phyloP scores from a whole-genome alignment of 2,888 invertebrate genomes.

The Rhagonycha fulva region DNA sequence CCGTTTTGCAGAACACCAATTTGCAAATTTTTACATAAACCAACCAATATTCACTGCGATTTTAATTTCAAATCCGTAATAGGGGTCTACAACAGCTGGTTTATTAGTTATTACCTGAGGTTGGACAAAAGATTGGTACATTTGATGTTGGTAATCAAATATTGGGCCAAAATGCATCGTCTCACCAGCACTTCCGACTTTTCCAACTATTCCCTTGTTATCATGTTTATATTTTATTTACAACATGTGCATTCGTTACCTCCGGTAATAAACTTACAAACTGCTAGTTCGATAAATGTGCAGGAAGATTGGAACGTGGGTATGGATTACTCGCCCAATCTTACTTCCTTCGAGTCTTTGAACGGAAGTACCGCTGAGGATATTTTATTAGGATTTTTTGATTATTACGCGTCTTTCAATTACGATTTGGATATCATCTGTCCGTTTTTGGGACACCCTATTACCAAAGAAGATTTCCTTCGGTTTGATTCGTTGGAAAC shows the following conservation, averaged over 20 bases:
- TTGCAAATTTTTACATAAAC: constrained; percentile 70
- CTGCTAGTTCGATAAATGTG: constrained; percentile 42
- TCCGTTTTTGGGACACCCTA: constrained; percentile 62
- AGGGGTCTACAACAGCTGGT: constrained; percentile 70
- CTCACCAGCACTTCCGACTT: constrained; percentile 60
- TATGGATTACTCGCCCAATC: constrained; percentile 50
- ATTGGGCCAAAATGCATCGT: constrained; percentile 70
- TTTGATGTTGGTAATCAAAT: constrained; percentile 68
- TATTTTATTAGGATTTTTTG: constrained; percentile 69
- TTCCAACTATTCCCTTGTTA: constrained; percentile 70
- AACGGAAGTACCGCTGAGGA: constrained; percentile 53
- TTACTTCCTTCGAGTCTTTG: constrained; percentile 40
- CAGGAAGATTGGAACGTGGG: constrained; percentile 66
- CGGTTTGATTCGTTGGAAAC: constrained; percentile 54
- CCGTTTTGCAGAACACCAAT: constrained; percentile 79
- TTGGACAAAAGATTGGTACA: constrained; percentile 64
- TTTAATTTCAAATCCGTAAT: constrained; percentile 73
- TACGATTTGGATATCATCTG: constrained; percentile 64
- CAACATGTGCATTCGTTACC: constrained; percentile 68
- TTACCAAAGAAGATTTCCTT: constrained; percentile 53
- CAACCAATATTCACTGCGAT: constrained; percentile 69
- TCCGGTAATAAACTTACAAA: constrained; percentile 59
- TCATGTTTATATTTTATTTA: constrained; percentile 72
- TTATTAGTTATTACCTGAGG: constrained; percentile 64
- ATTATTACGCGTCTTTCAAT: constrained; percentile 66